Conservation (phyloP, 2,888 invertebrate species). For the Lypha dubia region DNA sequence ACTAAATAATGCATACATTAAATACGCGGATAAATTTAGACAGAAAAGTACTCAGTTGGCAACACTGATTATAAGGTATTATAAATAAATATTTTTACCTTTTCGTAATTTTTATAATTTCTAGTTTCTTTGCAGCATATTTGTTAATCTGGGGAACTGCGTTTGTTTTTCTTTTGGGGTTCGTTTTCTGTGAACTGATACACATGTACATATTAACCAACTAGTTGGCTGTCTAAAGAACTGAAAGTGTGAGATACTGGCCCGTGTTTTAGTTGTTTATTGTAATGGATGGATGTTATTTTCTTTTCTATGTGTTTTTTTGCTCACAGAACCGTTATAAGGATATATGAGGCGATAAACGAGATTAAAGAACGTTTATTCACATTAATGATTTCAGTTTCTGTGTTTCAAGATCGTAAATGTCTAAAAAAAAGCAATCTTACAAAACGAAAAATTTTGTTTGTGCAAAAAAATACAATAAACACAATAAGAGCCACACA, state of each 20-base stretch:
- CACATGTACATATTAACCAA: too few species aligned
- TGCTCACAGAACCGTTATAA: conserved; percentile 68
- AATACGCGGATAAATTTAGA: too few species aligned
- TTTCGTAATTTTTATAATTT: neutral
- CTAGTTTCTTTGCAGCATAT: conserved; percentile 16
- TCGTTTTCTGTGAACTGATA: conserved; percentile 7
- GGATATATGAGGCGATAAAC: conserved; percentile 78
- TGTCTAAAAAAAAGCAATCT: conserved; percentile 62
- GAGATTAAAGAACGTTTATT: conserved; percentile 77
- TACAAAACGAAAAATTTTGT: conserved; percentile 57
- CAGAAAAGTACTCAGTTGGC: too few species aligned
- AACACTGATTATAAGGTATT: too few species aligned
- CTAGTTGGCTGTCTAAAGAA: neutral
- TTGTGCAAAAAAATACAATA: conserved; percentile 54
- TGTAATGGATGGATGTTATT: conserved; percentile 77
- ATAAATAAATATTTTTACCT: too few species aligned
- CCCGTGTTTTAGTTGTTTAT: conserved; percentile 75
- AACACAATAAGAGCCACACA: conserved; percentile 39
- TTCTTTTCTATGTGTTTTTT: conserved; percentile 64
- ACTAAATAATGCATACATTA: too few species aligned
- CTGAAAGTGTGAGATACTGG: conserved; percentile 14
- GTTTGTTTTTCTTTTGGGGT: conserved; percentile 12
- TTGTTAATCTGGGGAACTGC: conserved; percentile 13
- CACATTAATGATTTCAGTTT: conserved; percentile 61
- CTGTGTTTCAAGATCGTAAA: conserved; percentile 56